Conservation (phyloP, 2,888 invertebrate genomes). For the Acronicta aceris region DNA sequence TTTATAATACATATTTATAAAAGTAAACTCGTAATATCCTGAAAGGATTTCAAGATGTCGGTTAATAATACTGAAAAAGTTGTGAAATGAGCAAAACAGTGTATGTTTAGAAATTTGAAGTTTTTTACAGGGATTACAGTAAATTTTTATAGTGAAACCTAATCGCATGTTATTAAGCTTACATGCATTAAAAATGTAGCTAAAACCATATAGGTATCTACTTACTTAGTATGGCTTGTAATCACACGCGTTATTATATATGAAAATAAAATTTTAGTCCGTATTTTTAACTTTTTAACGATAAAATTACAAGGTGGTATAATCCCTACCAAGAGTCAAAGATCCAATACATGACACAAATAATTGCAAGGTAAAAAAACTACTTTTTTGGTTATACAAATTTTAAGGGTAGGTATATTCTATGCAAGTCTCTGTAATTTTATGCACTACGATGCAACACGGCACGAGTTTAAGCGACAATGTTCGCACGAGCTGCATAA, state of each 20-base stretch:
- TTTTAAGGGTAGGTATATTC: slow-evolving; percentile 30
- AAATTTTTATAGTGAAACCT: too few species aligned
- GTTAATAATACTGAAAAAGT: background rate
- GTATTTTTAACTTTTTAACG: too few species aligned
- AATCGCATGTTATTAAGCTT: too few species aligned
- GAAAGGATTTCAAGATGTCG: background rate
- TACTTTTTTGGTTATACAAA: slow-evolving; percentile 60
- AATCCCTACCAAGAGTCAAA: slow-evolving; percentile 43
- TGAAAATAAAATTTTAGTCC: too few species aligned
- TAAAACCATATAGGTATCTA: too few species aligned
- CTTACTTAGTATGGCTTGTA: too few species aligned
- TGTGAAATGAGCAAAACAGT: too few species aligned
- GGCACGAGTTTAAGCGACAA: slow-evolving; percentile 43
- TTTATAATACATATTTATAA: background rate
- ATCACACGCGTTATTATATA: too few species aligned
- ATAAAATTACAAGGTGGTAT: too few species aligned
- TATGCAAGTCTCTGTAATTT: slow-evolving; percentile 62
- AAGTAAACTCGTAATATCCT: background rate
- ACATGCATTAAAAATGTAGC: too few species aligned
- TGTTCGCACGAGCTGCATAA: slow-evolving; percentile 39
- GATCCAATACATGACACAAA: slow-evolving; percentile 20
- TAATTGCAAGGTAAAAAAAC: slow-evolving; percentile 14
- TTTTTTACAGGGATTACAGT: too few species aligned
- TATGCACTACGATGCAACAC: slow-evolving; percentile 56
- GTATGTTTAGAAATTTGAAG: too few species aligned